phyloP scores from a whole-genome alignment of 1,140 invertebrate species.

The Temnothorax curvispinosus region DNA sequence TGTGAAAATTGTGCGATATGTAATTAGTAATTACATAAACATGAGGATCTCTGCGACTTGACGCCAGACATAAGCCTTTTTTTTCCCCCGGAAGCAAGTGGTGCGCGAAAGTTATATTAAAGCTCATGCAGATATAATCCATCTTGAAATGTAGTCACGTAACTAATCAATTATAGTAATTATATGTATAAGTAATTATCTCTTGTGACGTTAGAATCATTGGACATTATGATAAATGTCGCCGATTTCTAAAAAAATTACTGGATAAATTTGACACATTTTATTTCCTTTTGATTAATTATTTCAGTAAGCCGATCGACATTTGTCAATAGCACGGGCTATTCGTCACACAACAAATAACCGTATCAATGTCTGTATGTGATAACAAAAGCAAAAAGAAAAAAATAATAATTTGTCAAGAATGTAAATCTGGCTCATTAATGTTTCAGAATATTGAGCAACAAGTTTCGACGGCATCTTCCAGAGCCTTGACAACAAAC shows the following conservation, averaged over 20 bases:
- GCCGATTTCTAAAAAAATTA: not conserved
- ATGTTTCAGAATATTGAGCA: not conserved
- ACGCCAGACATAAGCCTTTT: not conserved
- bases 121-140: not conserved
- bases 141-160: not conserved
- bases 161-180: not conserved
- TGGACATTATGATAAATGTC: not conserved
- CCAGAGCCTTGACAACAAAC: not conserved
- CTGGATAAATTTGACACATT: not conserved
- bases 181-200: not conserved
- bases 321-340: not conserved
- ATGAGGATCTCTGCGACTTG: not conserved
- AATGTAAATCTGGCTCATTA: not conserved
- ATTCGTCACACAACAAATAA: slow-evolving; percentile 9
- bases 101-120: not conserved
- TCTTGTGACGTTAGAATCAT: not conserved
- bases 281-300: slow-evolving; percentile 2
- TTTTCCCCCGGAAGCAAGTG: not conserved
- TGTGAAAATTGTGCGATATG: not conserved
- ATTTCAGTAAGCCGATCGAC: not conserved
- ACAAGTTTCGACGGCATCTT: not conserved
- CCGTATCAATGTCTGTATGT: not conserved
- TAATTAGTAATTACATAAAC: slow-evolving; percentile 7
- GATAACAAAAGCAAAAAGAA: not conserved
- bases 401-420: slow-evolving; percentile 17